Evolutionary conservation across 2,797 vertebrate species (phyloP).

Genomic region (Leuciscus waleckii): DNA sequence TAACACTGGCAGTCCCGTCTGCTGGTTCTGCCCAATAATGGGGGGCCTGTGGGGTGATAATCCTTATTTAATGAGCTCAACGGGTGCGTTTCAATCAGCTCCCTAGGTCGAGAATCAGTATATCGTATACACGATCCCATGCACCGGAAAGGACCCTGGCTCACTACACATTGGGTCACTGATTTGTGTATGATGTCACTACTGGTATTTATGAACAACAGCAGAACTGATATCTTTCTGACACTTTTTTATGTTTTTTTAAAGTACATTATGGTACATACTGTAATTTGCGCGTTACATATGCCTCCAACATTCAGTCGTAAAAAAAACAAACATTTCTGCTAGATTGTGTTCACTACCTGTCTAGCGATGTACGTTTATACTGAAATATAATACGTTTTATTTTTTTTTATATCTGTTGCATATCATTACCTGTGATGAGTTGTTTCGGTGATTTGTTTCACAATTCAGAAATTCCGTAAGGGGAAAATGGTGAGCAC

Average conservation of each 20-base stretch:
- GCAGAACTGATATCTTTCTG: background rate
- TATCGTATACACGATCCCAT: background rate
- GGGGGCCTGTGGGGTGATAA: slow-evolving; percentile 74
- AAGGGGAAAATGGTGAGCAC: background rate
- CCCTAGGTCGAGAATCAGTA: background rate
- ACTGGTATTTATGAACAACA: background rate
- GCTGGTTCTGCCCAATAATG: slow-evolving; percentile 67
- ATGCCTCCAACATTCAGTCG: background rate
- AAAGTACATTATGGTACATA: background rate
- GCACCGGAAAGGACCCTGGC: background rate
- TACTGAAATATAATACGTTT: background rate
- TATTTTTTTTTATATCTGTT: too few species aligned
- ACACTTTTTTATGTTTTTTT: background rate
- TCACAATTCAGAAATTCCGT: background rate
- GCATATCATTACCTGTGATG: background rate
- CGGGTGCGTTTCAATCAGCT: slow-evolving; percentile 54
- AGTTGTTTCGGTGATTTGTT: background rate
- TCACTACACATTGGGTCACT: background rate
- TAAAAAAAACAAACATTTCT: background rate
- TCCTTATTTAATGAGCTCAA: slow-evolving; percentile 81
- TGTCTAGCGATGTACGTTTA: background rate
- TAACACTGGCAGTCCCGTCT: background rate
- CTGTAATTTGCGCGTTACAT: background rate
- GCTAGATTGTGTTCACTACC: background rate
- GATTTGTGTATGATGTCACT: background rate